Base-by-base conservation (phyloP, 1,140 invertebrate species). In the Drosophila lini region DNA sequence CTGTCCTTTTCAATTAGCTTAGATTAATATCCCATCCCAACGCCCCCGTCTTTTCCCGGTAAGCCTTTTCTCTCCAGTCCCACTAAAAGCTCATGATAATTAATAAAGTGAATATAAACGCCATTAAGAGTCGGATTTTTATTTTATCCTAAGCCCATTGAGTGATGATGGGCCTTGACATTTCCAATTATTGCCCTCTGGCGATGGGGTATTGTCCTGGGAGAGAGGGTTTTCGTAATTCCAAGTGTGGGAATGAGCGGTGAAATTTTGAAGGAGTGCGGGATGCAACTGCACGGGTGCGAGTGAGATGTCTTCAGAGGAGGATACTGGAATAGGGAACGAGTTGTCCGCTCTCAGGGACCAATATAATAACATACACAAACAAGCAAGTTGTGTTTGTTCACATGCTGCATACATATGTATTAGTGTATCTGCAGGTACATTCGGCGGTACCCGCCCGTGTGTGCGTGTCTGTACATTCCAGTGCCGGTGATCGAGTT, bases 71-170 rank as follows among this genome's bases (percentile, higher is more conserved):
- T 77, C 13, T 53, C 52, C 52, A 38, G 52, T 73, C 63, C 78
- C 71, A 57, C 70, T 38, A 65, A 86, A 80, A 80, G 82, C 79
- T 82, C 83, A 86, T 86, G 75, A 81, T 86, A 86, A 86, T 86
- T 86, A 85, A 80, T 86, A 86, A 88, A 86, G 82, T 61, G 63
- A 83, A 80, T 77, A 80, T 80, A 77, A 86, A 88, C 50, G 53
- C 53, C 61, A 88, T 52, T 59, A 70, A 62, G 77, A 52, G 62
- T 45, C n/a, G 36, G 42, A 63, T 88, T 71, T 86, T 69, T 79
- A 68, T 80, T 59, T 62, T 22, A 52, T 38, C 28, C 44, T 80
- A 88, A 88, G 76, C 73, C 50, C 50, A 28, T 62, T 71, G 78
- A 77, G 70, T 74, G 68, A 69, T 74, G 68, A 76, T 80, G 63